Percentiles rank a stretch among this genome's conserved stretches.
Conservation (phyloP, 2,888 invertebrate species). For the Autographa gamma region DNA sequence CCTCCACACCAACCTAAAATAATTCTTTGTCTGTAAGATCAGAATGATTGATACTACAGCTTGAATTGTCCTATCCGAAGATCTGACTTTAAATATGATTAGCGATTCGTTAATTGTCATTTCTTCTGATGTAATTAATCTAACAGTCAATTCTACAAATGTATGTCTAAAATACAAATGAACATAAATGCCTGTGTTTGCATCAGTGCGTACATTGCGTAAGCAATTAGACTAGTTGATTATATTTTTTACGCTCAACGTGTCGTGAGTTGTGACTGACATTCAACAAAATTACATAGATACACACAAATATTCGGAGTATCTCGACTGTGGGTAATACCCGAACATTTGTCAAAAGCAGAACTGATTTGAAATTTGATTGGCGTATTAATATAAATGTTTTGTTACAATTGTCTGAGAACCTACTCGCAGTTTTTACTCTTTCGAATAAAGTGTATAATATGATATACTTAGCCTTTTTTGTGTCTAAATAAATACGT, state of each 20-base stretch:
- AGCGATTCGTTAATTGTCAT: slow-evolving; percentile 18
- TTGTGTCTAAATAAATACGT: too few relatives aligned
- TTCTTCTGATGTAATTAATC: slow-evolving; percentile 18
- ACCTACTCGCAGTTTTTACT: neutral
- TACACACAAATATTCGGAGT: neutral
- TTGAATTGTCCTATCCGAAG: neutral
- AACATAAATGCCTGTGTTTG: slow-evolving; percentile 11
- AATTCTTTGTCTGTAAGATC: slow-evolving; percentile 6
- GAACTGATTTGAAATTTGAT: neutral
- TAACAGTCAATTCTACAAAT: neutral
- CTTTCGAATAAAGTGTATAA: neutral
- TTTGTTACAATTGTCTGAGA: neutral
- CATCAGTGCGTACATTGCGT: slow-evolving; percentile 8
- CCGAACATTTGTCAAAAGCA: neutral
- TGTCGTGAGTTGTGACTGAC: slow-evolving; percentile 6
- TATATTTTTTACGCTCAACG: neutral
- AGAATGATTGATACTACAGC: slow-evolving; percentile 10
- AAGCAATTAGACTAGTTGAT: slow-evolving; percentile 3
- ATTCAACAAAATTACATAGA: slow-evolving; percentile 6
- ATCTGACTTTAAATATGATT: neutral
- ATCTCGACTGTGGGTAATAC: neutral
- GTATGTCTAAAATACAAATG: neutral
- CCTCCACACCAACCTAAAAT: slow-evolving; percentile 14
- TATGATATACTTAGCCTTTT: too few relatives aligned
- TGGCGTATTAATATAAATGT: neutral